Evolutionary conservation across 2,113 vertebrate genomes (phyloP), one percentile per base, ranked within the genome.

Genomic region (Calidris pygmaea): DNA sequence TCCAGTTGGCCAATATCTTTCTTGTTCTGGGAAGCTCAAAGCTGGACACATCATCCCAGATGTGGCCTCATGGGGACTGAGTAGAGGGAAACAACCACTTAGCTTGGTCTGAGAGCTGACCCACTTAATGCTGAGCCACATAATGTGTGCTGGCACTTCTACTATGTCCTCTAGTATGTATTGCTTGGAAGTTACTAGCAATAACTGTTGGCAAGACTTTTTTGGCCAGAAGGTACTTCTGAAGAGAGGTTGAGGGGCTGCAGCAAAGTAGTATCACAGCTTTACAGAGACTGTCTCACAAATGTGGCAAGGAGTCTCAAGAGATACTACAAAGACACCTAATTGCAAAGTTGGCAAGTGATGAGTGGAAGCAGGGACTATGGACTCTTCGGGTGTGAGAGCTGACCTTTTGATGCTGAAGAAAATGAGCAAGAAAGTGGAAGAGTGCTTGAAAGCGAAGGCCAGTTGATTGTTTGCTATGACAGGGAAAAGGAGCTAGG

Each of bases 371-470:
- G 43, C 47, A 60, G 34, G 23, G 37, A n/a, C 86, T 93, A 32
- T 30, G 56, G 73, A 30, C 65, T 78, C 4, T 68, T 87, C 6
- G 1, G 43, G 15, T 65, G 50, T 87, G 76, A 12, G 7, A 60
- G 47, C 10, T 96, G 84, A 91, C 70, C 78, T 96, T 92, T 87
- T 39, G 60, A 56, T 24, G 23, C 77, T 60, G 70, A 89, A 78
- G 81, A 60, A 87, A 92, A 66, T 83, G 79, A 92, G 79, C 88
- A 94, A 22, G 73, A 87, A 87, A 39, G 77, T 87, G 66, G 43
- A 94, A 89, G 74, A 91, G 84, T 91, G 87, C 93, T 95, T 94
- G 76, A 89, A 92, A 91, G 30, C 59, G 84, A 84, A 81, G 60
- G 62, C 60, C 73, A 34, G 56, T 65, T 88, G 79, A 76, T 74